Conservation (phyloP, 1,140 invertebrate species). For the Heliconius hewitsoni region DNA sequence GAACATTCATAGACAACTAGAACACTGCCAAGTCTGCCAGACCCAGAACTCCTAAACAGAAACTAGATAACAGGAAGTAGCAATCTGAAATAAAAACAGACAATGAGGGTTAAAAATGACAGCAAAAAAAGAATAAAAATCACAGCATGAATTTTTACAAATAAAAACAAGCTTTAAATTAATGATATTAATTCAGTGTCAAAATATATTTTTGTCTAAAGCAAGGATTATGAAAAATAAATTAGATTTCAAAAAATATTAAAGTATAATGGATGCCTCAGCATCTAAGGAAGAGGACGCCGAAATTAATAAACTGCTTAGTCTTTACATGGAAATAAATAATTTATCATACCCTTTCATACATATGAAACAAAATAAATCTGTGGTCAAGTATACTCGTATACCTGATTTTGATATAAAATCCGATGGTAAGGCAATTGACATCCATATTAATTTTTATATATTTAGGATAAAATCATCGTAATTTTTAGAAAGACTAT, state of each 20-base stretch:
- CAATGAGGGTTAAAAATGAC: slow-evolving; percentile 10
- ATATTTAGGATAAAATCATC: neutral
- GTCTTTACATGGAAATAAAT: slow-evolving; percentile 55
- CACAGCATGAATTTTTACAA: slow-evolving; percentile 16
- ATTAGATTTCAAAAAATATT: slow-evolving; percentile 1
- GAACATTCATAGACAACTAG: neutral
- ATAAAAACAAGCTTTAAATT: slow-evolving; percentile 6
- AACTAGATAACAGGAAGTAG: slow-evolving; percentile 11
- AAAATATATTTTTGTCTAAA: slow-evolving; percentile 18
- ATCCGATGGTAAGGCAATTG: slow-evolving; percentile 51
- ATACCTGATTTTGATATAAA: slow-evolving; percentile 59
- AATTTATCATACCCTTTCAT: slow-evolving; percentile 41
- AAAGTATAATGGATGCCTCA: slow-evolving; percentile 64
- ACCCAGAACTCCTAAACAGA: neutral
- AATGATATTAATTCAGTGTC: slow-evolving; percentile 4
- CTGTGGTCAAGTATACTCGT: slow-evolving; percentile 68
- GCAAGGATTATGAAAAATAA: slow-evolving; percentile 4
- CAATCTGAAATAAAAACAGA: slow-evolving; percentile 6
- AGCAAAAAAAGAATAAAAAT: slow-evolving; percentile 13
- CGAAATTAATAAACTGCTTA: slow-evolving; percentile 51
- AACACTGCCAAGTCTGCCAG: slow-evolving; percentile 11
- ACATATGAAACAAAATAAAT: slow-evolving; percentile 51
- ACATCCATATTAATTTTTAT: neutral
- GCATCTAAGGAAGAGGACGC: slow-evolving; percentile 53
- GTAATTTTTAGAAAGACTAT: neutral